Evolutionary conservation across 2,113 vertebrate genomes (phyloP).

Genomic region (Pholis gunnellus): DNA sequence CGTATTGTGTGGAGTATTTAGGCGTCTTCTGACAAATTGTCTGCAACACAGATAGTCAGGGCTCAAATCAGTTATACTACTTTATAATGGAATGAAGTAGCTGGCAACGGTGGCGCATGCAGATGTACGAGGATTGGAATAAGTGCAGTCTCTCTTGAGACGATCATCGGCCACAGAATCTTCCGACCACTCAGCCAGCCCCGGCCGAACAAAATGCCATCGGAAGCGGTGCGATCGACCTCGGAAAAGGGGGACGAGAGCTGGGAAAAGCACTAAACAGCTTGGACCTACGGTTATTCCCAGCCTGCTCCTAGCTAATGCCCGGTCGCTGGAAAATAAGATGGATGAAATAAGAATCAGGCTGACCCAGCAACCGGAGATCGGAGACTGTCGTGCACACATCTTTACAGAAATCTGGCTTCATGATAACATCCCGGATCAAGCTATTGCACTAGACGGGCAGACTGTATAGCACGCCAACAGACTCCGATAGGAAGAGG

Average conservation of each 20-base stretch:
- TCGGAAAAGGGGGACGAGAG: not conserved
- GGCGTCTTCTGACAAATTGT: conserved; percentile 97
- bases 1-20: conserved; percentile 88
- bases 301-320: not conserved
- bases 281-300: not conserved
- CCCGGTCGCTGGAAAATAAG: not conserved
- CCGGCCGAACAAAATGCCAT: not conserved
- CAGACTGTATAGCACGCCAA: too few species aligned
- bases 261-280: not conserved
- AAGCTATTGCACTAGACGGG: too few species aligned
- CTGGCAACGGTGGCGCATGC: not conserved
- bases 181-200: not conserved
- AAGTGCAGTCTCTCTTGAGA: not conserved
- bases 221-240: not conserved
- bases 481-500: too few species aligned
- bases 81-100: not conserved
- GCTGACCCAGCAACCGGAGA: too few species aligned
- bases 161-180: not conserved
- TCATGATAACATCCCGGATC: too few species aligned
- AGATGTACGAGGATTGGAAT: not conserved
- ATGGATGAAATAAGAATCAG: too few species aligned
- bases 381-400: too few species aligned
- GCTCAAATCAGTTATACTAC: not conserved
- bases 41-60: conserved; percentile 78
- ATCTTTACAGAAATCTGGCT: too few species aligned